Conservation (phyloP, 2,113 vertebrate species). For the Onychostoma macrolepis region DNA sequence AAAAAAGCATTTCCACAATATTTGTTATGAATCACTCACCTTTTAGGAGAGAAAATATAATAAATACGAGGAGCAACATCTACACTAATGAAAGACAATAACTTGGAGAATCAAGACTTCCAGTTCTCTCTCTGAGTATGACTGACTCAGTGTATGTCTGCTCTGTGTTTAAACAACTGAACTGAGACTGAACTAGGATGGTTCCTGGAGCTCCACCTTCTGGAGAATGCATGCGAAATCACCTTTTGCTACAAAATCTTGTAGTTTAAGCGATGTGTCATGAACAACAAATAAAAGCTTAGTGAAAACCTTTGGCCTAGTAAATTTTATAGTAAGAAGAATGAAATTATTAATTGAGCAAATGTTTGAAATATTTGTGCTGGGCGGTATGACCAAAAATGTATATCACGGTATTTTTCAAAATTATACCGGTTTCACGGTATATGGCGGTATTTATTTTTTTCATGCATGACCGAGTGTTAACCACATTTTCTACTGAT, state of each 20-base stretch:
- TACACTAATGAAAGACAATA: neutral
- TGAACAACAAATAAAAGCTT: too few relatives aligned
- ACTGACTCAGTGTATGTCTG: neutral
- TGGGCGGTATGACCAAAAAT: too few relatives aligned
- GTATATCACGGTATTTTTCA: too few relatives aligned
- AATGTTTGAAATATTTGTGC: too few relatives aligned
- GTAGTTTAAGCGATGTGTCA: too few relatives aligned
- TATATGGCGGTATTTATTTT: too few relatives aligned
- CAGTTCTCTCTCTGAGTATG: neutral
- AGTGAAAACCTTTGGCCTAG: neutral
- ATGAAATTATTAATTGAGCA: too few relatives aligned
- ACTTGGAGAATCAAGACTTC: neutral
- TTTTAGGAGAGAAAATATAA: neutral
- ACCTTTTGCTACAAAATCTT: neutral
- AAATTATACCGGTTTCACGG: too few relatives aligned
- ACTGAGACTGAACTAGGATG: neutral
- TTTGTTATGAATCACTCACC: neutral
- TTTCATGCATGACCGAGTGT: too few relatives aligned
- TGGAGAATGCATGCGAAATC: neutral
- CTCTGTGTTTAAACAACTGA: conserved; percentile 1
- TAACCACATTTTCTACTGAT: too few relatives aligned
- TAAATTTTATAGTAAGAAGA: too few relatives aligned
- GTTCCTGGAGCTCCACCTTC: conserved; percentile 5
- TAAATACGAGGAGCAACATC: neutral
- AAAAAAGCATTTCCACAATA: neutral